These are phyloP conservation scores for Brachionus manjavacas DNA, from an alignment of 1,140 invertebrate species.

Conservation along the genomic window DNA sequence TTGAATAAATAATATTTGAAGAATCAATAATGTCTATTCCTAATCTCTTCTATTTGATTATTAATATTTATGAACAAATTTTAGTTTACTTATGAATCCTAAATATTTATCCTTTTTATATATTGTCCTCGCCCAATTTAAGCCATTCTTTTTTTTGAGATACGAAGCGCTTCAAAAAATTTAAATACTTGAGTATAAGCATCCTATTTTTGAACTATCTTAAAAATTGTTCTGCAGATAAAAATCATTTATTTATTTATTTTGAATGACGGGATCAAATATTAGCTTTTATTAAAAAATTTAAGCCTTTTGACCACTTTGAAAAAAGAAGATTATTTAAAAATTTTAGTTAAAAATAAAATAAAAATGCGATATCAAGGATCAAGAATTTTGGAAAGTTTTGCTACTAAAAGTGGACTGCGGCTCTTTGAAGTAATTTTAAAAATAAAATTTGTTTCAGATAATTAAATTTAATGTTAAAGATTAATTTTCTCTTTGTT, in stretches of 20 bases:
- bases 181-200: background rate
- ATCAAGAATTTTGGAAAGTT: background rate
- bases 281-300: background rate
- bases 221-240: background rate
- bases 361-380: slow-evolving; percentile 16
- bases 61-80: background rate
- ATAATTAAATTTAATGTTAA: background rate
- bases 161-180: background rate
- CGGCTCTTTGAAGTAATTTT: background rate
- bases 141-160: background rate
- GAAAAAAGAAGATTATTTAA: background rate
- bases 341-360: background rate
- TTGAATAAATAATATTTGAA: background rate
- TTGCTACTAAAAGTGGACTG: background rate
- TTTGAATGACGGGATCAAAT: background rate
- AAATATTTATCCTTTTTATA: background rate
- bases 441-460: background rate
- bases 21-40: background rate
- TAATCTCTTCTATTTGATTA: background rate
- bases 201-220: background rate
- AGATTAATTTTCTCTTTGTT: slow-evolving; percentile 26
- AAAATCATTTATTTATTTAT: background rate
- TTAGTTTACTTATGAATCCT: background rate
- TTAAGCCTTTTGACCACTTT: background rate
- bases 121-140: background rate